These are phyloP conservation scores for Plotosus lineatus DNA, from an alignment of 2,113 vertebrate genomes.

Conservation along the genomic window DNA sequence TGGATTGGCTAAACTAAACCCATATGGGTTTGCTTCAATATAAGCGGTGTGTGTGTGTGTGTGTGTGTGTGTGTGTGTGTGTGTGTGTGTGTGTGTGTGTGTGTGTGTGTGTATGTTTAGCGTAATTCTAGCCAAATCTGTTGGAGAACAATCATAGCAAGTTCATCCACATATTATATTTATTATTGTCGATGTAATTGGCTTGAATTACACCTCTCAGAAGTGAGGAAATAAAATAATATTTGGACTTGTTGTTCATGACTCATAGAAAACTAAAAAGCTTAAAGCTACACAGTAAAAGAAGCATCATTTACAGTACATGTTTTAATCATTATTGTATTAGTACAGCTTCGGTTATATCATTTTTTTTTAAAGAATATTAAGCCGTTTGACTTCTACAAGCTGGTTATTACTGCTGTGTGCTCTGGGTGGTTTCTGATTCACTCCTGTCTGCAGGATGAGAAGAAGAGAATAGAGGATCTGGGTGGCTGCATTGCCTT, in stretches of 20 bases:
- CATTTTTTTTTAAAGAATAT: background rate
- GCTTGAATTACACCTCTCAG: background rate
- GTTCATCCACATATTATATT: background rate
- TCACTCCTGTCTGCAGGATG: conserved; percentile 76
- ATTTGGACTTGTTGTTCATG: background rate
- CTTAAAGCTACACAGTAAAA: background rate
- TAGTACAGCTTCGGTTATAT: background rate
- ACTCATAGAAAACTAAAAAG: background rate
- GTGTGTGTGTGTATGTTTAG: background rate
- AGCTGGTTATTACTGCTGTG: background rate
- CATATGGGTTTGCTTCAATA: background rate
- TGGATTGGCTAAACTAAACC: background rate
- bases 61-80: too few relatives aligned
- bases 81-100: too few relatives aligned
- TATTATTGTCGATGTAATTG: background rate
- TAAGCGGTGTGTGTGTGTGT: background rate
- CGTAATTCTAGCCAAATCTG: background rate
- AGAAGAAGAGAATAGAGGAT: conserved; percentile 86
- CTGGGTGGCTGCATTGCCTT: conserved; percentile 90
- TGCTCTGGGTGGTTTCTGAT: conserved; percentile 19
- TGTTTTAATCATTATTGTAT: background rate
- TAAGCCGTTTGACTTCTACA: background rate
- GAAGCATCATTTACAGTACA: background rate
- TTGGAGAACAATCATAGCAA: background rate
- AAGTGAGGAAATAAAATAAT: background rate